Base-by-base conservation (phyloP, 2,797 vertebrate genomes). In the Poeciliopsis presidionis region DNA sequence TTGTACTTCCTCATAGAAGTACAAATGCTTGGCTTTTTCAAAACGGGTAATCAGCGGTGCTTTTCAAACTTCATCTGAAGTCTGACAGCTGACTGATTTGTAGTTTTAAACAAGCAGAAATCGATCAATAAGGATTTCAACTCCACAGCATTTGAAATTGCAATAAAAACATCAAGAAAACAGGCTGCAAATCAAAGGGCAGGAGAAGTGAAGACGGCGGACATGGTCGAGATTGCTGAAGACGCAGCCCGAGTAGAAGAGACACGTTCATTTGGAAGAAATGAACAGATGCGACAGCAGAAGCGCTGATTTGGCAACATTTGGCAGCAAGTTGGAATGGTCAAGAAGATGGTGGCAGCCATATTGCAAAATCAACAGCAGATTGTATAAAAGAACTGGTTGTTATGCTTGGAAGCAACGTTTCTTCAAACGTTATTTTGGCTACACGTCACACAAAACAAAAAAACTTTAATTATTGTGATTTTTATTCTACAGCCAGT, bases 181-280 rank as follows among this genome's bases (percentile, higher is more conserved):
- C 79, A 85, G 77, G 85, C 81, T 80, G 90, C 85, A 91, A 88
- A 89, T 90, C 70, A 90, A 82, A 89, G 69, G 86, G 89, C 84
- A 84, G 63, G n/a, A 81, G 30, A 84, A 49, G 73, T 45, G 71
- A 87, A 77, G 74, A 77, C 25, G 76, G 84, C 85, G 84, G 83
- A 89, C 73, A 82, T 45, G 49, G 75, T 25, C 61, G 20, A 83
- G 55, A n/a, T 78, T 4, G 46, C 78, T 73, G 81, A 75, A 83
- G 59, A 87, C 51, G 76, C 89, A 90, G 87, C 80, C 43, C 76
- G 9, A 25, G 47, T 75, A 55, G 33, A 13, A 55, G 53, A 79
- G 77, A 84, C 72, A 72, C 47, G 83, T 86, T 88, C 69, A 82
- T 89, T 89, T 77, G 41, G 87, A 72, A 78, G 59, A 72, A 88